Evolutionary conservation across 2,888 invertebrate genomes (phyloP).

Genomic region (Eurois occulta): DNA sequence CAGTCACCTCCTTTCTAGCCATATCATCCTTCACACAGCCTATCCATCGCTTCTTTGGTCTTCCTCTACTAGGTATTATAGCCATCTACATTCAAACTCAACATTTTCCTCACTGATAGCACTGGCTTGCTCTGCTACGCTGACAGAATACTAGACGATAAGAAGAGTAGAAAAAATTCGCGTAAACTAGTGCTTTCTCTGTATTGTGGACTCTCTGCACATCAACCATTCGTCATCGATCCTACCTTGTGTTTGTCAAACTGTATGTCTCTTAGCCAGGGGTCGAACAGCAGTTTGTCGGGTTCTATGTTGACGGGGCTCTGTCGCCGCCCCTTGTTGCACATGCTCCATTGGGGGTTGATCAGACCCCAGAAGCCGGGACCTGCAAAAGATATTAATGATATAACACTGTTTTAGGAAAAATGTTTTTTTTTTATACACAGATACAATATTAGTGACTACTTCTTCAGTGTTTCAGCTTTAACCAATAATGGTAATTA

Average conservation of each 20-base stretch:
- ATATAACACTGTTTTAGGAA: neutral
- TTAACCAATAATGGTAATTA: neutral
- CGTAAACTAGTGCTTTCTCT: neutral
- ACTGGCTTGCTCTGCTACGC: no score
- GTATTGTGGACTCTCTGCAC: neutral
- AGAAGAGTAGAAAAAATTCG: no score
- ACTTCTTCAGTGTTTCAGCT: neutral
- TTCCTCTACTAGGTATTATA: no score
- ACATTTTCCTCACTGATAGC: no score
- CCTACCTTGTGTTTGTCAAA: slow-evolving; percentile 98
- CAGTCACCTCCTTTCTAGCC: no score
- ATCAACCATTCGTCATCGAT: neutral
- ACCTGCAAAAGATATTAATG: slow-evolving; percentile 90
- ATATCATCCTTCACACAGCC: no score
- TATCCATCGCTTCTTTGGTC: no score
- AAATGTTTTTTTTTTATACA: neutral
- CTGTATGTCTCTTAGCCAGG: slow-evolving; percentile 96
- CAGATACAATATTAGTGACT: neutral
- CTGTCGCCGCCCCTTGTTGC: slow-evolving; percentile 98
- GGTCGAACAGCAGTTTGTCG: slow-evolving; percentile 98
- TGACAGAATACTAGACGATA: no score
- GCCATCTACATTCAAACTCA: no score
- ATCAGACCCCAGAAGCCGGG: slow-evolving; percentile 99
- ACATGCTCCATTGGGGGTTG: slow-evolving; percentile 99
- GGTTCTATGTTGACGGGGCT: slow-evolving; percentile 99